Base-by-base conservation (phyloP, 2,888 invertebrate species). In the Pterostichus madidus region DNA sequence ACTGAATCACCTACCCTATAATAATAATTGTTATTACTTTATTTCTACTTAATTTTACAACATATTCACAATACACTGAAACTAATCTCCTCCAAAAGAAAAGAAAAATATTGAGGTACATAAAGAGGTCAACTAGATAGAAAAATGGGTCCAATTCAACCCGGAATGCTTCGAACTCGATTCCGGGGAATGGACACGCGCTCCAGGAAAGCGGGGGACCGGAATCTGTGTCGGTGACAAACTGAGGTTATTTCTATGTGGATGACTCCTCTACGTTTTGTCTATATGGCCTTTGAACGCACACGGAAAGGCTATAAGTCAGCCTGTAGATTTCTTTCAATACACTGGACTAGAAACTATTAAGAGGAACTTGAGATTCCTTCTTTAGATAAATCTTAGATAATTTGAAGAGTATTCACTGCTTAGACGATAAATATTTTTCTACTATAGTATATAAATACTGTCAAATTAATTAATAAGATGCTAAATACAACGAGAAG, bases 171-270 rank as follows among this genome's bases (percentile, higher is more conserved):
- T 77, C 77, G 56, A 77, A 77, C 56, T 64, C 64, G 64, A 64
- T 64, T 64, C 32, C 31, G 64, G 64, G 64, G 64, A 64, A 64
- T 35, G 56, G 24, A n/a, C 77, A 32, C 35, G 49, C 53, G n/a
- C 24, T 49, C 68, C 11, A 15, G 68, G 39, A 4, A 39, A 13
- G 39, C 17, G 73, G 49, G 44, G n/a, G 24, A 6, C 35, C 71
- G 13, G 31, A 71, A 52, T 17, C 15, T 39, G 35, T 24, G n/a
- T 17, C 73, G 39, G 44, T 73, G 80, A 80, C 71, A 80, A 80
- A 80, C 73, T 80, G 71, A 68, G 73, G 71, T 80, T 73, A 53
- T 80, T 68, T 80, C 80, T 68, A 73, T 80, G 39, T 39, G 17
- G 56, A 80, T 80, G 73, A 39, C 80, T 68, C 32, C 73, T 53